Conservation (phyloP, 2,888 invertebrate genomes). For the Drosophila dives region DNA sequence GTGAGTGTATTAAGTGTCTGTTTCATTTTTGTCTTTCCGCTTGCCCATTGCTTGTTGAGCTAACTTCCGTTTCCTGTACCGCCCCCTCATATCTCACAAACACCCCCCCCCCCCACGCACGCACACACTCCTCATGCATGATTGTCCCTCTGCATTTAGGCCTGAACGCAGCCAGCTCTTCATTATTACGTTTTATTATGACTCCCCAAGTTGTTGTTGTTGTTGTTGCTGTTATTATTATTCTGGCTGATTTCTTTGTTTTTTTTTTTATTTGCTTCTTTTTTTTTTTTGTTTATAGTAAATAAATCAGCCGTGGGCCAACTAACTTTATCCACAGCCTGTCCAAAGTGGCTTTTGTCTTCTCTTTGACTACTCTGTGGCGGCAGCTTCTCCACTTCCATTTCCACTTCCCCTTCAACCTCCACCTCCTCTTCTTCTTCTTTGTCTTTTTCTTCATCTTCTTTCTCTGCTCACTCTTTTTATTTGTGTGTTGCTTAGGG, state of each 20-base stretch:
- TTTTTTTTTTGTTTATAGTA: constrained; percentile 63
- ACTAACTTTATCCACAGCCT: constrained; percentile 68
- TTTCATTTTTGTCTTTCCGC: constrained; percentile 45
- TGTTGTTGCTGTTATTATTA: constrained; percentile 34
- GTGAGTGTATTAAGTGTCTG: constrained; percentile 12
- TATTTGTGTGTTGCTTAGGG: constrained; percentile 7
- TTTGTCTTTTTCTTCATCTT: background rate
- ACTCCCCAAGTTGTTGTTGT: constrained; percentile 18
- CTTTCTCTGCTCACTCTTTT: background rate
- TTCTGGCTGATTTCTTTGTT: constrained; percentile 45
- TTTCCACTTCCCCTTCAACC: background rate
- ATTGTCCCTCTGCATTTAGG: constrained; percentile 33
- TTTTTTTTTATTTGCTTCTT: constrained; percentile 21
- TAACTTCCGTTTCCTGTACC: constrained; percentile 72
- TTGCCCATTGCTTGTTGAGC: constrained; percentile 63
- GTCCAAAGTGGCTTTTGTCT: constrained; percentile 45
- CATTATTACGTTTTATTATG: constrained; percentile 60
- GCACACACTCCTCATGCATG: background rate
- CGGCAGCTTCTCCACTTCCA: background rate
- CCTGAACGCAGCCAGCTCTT: constrained; percentile 36
- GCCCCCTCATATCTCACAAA: background rate
- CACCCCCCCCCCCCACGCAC: background rate
- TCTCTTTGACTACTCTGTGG: constrained; percentile 21
- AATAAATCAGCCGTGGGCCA: constrained; percentile 72
- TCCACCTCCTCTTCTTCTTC: background rate